Conservation (phyloP, 2,888 invertebrate genomes). For the Xanthia togata region DNA sequence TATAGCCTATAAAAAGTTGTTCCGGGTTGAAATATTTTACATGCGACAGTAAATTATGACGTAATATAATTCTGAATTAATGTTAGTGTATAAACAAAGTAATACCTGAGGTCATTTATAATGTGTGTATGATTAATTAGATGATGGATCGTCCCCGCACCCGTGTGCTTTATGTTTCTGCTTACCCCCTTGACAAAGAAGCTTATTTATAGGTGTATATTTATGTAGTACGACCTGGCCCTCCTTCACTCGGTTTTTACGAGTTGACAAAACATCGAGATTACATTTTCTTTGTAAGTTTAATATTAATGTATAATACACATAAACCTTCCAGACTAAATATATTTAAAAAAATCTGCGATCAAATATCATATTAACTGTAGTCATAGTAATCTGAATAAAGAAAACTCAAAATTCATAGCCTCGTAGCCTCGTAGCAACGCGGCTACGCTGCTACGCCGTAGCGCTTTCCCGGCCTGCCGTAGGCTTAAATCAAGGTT, state of each 20-base stretch:
- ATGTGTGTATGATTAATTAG: not conserved
- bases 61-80: not conserved
- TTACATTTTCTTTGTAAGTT: not conserved
- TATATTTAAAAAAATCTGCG: not conserved
- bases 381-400: not conserved
- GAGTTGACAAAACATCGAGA: not conserved
- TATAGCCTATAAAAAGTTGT: slow-evolving; percentile 8
- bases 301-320: not conserved
- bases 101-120: not conserved
- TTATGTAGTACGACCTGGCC: too few species aligned
- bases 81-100: not conserved
- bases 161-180: not conserved
- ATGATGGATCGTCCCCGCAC: not conserved
- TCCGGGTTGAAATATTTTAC: slow-evolving; percentile 31
- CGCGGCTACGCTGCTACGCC: slow-evolving; percentile 47
- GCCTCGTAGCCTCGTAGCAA: slow-evolving; percentile 24
- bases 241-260: not conserved
- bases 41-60: not conserved
- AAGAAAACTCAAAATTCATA: not conserved
- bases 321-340: too few species aligned
- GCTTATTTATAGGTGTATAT: not conserved
- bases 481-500: slow-evolving; percentile 11
- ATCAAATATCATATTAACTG: not conserved
- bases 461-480: slow-evolving; percentile 29
- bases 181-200: not conserved